These are phyloP conservation scores for Atrina japonica DNA, from an alignment of 2,888 invertebrate genomes.

Conservation along the genomic window DNA sequence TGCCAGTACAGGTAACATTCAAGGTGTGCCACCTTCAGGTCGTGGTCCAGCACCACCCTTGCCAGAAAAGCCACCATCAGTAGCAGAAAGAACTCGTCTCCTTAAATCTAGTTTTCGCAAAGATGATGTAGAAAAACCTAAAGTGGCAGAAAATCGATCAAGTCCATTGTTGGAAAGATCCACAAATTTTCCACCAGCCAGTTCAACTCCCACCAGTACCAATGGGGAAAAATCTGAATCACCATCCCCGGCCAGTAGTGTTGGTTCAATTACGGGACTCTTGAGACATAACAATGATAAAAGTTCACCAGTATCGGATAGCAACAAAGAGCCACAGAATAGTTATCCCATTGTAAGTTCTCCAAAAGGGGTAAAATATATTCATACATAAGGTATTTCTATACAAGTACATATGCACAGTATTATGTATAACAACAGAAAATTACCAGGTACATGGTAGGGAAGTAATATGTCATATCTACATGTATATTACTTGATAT, in stretches of 20 bases:
- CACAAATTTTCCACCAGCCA: slow-evolving; percentile 51
- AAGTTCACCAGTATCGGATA: background rate
- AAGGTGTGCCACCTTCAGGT: slow-evolving; percentile 16
- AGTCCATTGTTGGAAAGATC: slow-evolving; percentile 61
- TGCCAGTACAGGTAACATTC: slow-evolving; percentile 3
- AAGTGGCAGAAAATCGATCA: slow-evolving; percentile 47
- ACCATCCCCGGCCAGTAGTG: slow-evolving; percentile 44
- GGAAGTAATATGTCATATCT: no score
- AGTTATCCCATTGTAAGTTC: no score
- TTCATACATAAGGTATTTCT: no score
- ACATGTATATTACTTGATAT: no score
- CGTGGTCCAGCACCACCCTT: slow-evolving; percentile 71
- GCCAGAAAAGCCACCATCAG: slow-evolving; percentile 74
- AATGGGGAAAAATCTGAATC: slow-evolving; percentile 63
- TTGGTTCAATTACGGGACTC: slow-evolving; percentile 39
- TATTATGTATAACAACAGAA: no score
- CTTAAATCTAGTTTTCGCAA: slow-evolving; percentile 71
- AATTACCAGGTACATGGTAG: no score
- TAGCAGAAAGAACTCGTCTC: slow-evolving; percentile 71
- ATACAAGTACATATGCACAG: no score
- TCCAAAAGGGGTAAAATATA: no score
- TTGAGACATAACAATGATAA: slow-evolving; percentile 31
- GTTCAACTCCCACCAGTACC: slow-evolving; percentile 49
- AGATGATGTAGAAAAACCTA: slow-evolving; percentile 66
- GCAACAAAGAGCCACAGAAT: slow-evolving; percentile 21